A percentile compares a stretch with the other conserved stretches of the same genome.
phyloP scores from a whole-genome alignment of 2,888 invertebrate genomes.

The Epinotia bilunana region DNA sequence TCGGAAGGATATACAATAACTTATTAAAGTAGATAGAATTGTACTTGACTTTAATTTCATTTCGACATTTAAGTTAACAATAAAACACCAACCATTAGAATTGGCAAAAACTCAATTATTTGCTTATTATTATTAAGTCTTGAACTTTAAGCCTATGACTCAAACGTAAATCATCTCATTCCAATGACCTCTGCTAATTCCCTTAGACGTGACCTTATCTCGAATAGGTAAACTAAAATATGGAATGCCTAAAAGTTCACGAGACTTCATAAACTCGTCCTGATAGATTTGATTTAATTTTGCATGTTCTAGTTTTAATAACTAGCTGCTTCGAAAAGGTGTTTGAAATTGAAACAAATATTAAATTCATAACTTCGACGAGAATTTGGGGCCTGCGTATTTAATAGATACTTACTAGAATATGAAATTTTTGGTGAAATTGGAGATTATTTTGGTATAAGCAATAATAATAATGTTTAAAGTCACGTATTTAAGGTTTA shows the following conservation, averaged over 20 bases:
- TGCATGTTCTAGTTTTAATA: not conserved
- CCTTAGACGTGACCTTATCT: constrained; percentile 5
- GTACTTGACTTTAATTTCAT: not conserved
- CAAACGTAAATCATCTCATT: not conserved
- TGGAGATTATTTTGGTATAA: no score
- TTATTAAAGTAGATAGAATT: not conserved
- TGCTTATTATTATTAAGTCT: not conserved
- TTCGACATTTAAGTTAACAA: not conserved
- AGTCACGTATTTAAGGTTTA: no score
- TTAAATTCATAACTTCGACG: not conserved
- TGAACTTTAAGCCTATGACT: not conserved
- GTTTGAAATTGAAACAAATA: constrained; percentile 8
- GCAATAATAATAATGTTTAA: no score
- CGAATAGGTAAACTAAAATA: not conserved
- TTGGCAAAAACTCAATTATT: not conserved
- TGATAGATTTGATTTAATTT: constrained; percentile 16
- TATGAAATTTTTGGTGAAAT: no score
- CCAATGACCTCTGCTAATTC: constrained; percentile 9
- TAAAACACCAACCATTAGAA: not conserved
- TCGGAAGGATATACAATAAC: no score
- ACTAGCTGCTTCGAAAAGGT: not conserved
- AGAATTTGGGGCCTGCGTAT: not conserved
- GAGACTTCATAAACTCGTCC: not conserved
- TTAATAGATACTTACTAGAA: not conserved
- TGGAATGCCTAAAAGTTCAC: not conserved